Conservation (phyloP, 2,888 invertebrate species). For the Stenichneumon culpator region DNA sequence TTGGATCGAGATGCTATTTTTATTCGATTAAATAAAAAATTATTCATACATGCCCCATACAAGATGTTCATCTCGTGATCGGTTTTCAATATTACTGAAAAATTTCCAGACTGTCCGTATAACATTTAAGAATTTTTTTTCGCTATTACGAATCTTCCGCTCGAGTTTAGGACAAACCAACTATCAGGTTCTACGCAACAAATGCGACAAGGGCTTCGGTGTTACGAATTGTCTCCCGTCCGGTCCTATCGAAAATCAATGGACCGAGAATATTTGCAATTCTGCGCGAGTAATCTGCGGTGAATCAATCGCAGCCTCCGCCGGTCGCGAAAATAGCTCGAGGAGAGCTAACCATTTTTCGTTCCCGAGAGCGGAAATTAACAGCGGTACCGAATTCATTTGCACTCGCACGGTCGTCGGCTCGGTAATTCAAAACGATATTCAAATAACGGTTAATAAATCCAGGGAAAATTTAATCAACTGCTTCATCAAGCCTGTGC, state of each 20-base stretch:
- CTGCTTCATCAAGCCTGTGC: not conserved
- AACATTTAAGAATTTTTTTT: not conserved
- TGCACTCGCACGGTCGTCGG: not conserved
- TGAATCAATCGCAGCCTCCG: not conserved
- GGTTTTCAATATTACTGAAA: slow-evolving; percentile 1
- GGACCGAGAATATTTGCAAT: not conserved
- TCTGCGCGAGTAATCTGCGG: not conserved
- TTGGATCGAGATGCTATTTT: too few relatives aligned
- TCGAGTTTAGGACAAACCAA: too few relatives aligned
- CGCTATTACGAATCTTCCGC: too few relatives aligned
- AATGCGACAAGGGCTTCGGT: too few relatives aligned
- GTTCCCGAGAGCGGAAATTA: not conserved
- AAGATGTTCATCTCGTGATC: not conserved
- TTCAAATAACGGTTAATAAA: not conserved
- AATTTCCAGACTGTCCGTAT: not conserved
- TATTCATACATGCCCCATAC: too few relatives aligned
- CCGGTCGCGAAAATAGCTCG: not conserved
- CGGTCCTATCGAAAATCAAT: not conserved
- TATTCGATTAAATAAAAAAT: too few relatives aligned
- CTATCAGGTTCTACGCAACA: too few relatives aligned
- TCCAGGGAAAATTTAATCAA: not conserved
- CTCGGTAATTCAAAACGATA: not conserved
- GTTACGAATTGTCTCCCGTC: too few relatives aligned
- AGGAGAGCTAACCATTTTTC: not conserved
- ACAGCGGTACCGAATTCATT: not conserved